phyloP scores from a whole-genome alignment of 2,888 invertebrate genomes.

The Cataglyphis albicans region DNA sequence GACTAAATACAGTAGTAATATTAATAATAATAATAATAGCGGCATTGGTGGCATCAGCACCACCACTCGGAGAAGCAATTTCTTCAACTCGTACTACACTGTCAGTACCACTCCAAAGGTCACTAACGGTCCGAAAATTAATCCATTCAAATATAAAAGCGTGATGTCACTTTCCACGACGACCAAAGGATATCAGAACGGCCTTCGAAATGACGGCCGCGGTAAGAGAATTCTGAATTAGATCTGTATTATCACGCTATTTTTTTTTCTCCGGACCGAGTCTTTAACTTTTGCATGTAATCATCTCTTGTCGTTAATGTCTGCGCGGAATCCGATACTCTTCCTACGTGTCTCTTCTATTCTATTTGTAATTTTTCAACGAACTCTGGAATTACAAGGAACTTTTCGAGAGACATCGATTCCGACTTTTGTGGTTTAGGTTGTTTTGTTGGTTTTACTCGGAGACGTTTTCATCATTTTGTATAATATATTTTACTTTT shows the following conservation, averaged over 20 bases:
- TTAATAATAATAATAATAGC: conserved; percentile 55
- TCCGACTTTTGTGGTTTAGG: neutral
- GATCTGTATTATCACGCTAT: conserved; percentile 46
- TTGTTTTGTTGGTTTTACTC: neutral
- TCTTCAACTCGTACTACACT: conserved; percentile 74
- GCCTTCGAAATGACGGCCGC: conserved; percentile 80
- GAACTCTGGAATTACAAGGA: neutral
- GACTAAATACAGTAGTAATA: conserved; percentile 59
- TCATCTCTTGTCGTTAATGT: conserved; percentile 2
- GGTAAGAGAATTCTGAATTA: conserved; percentile 82
- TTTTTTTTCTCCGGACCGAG: conserved; percentile 33
- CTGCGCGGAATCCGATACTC: neutral
- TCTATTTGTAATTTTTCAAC: neutral
- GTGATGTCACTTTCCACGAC: conserved; percentile 76
- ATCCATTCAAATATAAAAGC: conserved; percentile 82
- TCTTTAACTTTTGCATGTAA: conserved; percentile 30
- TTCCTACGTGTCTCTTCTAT: neutral
- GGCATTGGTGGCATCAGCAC: conserved; percentile 54
- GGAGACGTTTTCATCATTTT: conserved; percentile 3
- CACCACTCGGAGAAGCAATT: conserved; percentile 75
- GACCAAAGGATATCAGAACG: conserved; percentile 79
- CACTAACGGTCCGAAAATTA: conserved; percentile 81
- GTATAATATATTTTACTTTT: neutral
- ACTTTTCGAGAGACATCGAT: conserved; percentile 31
- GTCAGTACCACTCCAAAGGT: conserved; percentile 79